phyloP scores from a whole-genome alignment of 2,113 vertebrate species.

The Plestiodon gilberti region DNA sequence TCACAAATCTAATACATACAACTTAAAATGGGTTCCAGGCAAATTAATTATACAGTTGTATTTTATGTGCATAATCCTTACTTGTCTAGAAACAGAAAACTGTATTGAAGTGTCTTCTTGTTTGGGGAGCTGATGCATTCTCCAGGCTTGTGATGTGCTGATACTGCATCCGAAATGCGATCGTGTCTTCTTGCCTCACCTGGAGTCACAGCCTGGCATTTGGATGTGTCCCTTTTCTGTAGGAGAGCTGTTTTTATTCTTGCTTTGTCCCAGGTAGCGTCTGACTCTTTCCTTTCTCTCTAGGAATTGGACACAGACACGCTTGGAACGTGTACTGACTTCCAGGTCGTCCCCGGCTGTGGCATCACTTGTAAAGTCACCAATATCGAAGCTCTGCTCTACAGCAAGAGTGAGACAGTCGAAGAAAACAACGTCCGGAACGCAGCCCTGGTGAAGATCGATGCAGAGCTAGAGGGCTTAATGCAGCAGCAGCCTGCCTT shows the following conservation, averaged over 20 bases:
- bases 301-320: constrained; percentile 88
- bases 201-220: not conserved
- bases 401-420: constrained; percentile 77
- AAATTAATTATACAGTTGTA: not conserved
- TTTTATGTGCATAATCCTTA: not conserved
- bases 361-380: constrained; percentile 93
- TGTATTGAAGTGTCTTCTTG: not conserved
- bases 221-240: not conserved
- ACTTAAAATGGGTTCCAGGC: too few species aligned
- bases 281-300: not conserved
- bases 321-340: constrained; percentile 91
- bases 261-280: fast-evolving
- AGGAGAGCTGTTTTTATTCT: not conserved
- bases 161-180: too few species aligned
- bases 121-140: not conserved
- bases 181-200: not conserved
- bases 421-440: constrained; percentile 87
- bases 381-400: constrained; percentile 86
- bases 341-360: constrained; percentile 94
- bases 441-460: constrained; percentile 86
- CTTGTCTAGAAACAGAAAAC: not conserved
- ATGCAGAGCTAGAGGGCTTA: constrained; percentile 59
- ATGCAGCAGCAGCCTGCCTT: constrained; percentile 79
- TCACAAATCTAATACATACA: not conserved
- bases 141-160: not conserved